A percentile compares a stretch with the other conserved stretches of the same genome.
These are phyloP conservation scores for Hemitrygon akajei DNA, from an alignment of 2,797 vertebrate species.

Conservation along the genomic window DNA sequence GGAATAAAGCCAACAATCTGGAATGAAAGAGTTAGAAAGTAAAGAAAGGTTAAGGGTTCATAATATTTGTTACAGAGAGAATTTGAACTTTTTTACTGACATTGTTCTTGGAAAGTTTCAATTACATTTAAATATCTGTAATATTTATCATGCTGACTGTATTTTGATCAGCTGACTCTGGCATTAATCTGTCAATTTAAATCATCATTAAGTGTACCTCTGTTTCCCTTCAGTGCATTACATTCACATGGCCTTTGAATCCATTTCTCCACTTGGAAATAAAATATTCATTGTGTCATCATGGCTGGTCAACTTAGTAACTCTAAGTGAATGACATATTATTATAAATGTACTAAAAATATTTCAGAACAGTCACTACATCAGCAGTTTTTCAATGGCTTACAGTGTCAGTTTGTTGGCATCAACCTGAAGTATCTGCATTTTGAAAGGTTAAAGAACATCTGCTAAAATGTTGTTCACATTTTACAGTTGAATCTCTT, in stretches of 20 bases:
- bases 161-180: neutral
- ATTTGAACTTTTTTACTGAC: neutral
- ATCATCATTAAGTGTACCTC: neutral
- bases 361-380: neutral
- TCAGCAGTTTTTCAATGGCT: neutral
- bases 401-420: neutral
- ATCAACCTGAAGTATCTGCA: neutral
- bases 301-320: constrained; percentile 21
- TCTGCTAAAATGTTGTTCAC: neutral
- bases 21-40: neutral
- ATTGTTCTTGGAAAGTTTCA: constrained; percentile 1
- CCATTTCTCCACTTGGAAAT: constrained; percentile 29
- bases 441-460: neutral
- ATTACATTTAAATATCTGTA: neutral
- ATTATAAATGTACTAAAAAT: constrained; percentile 6
- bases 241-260: constrained; percentile 12
- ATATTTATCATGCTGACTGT: neutral
- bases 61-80: neutral
- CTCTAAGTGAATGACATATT: constrained; percentile 33
- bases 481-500: neutral
- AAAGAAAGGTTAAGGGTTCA: neutral
- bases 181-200: constrained; percentile 1
- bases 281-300: constrained; percentile 32
- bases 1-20: neutral
- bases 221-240: constrained; percentile 13